Base-by-base conservation (phyloP, 2,113 vertebrate species). In the Menura novaehollandiae region DNA sequence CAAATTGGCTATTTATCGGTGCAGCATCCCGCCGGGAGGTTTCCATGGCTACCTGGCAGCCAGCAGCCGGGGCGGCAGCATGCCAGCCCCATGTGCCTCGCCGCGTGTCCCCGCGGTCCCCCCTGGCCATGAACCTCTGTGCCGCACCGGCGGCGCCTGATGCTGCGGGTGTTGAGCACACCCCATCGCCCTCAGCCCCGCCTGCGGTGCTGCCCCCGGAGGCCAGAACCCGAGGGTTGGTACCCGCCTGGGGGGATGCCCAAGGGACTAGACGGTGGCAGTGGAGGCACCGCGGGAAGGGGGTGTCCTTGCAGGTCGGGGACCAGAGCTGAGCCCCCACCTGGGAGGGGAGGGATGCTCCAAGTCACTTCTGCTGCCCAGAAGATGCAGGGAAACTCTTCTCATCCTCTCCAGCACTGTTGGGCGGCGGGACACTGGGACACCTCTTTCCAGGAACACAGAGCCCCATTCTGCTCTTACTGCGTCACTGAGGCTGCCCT, bases 41-140 rank as follows among this genome's bases (percentile, higher is more conserved):
- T 97, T 74, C 96, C 95, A 97, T 97, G 94, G 95, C 86, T 94
- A 96, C 95, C 84, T 82, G 84, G 80, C 81, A 75, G 47, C 88
- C 88, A 33, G 24, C 44, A 73, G 68, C 67, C 13, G 18, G 73
- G 77, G 51, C 6, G 30, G 91, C 76, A 41, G 72, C n/a, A 1
- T 44, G 74, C 83, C 96, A 94, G 84, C 64, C 86, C 94, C 94
- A 19, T 63, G 92, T 72, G 72, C 55, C 78, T 75, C 1, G 5
- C 9, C 17, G 4, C 30, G 6, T 33, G 80, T 52, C 80, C 84
- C 79, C 2, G 1, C 8, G 0, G 20, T 27, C 66, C 58, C 62
- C 47, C 23, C 53, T 2, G 5, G 75, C 18, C 41, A 7, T 3
- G 2, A 51, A 13, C 49, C 90, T 52, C n/a, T 4, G 6, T 2